phyloP scores from a whole-genome alignment of 2,797 vertebrate genomes.

The Sebastes jordani region DNA sequence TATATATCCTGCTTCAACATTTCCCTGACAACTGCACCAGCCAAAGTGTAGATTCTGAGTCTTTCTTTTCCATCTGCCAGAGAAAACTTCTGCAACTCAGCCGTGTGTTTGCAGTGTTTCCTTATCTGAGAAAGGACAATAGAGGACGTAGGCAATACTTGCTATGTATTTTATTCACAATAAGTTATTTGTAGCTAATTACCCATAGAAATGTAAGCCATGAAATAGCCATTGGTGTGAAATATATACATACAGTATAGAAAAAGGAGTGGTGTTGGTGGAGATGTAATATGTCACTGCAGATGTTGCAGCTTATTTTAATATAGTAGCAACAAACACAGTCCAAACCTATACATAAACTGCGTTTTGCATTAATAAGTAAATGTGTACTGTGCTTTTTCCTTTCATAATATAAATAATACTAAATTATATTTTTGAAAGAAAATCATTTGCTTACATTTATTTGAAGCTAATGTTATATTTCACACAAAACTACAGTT shows the following conservation, averaged over 20 bases:
- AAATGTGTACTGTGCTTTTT: neutral
- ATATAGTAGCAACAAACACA: neutral
- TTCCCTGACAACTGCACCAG: constrained; percentile 38
- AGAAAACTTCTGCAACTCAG: constrained; percentile 26
- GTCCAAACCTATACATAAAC: neutral
- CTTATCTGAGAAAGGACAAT: neutral
- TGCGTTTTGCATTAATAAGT: neutral
- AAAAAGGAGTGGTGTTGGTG: neutral
- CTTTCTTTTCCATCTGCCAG: constrained; percentile 26
- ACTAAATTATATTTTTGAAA: neutral
- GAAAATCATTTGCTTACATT: neutral
- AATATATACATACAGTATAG: neutral
- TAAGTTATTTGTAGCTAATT: neutral
- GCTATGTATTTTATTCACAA: neutral
- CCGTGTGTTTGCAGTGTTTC: constrained; percentile 1
- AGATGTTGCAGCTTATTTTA: neutral
- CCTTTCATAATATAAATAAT: neutral
- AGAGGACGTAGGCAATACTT: neutral
- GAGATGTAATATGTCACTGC: neutral
- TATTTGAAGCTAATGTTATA: neutral
- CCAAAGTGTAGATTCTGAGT: constrained; percentile 30
- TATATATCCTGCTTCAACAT: constrained; percentile 21
- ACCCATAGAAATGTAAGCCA: neutral
- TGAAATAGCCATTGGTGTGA: neutral
- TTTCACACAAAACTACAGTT: neutral